Evolutionary conservation across 2,797 vertebrate genomes (phyloP).

Genomic region (Sebastes kiyomatsui): DNA sequence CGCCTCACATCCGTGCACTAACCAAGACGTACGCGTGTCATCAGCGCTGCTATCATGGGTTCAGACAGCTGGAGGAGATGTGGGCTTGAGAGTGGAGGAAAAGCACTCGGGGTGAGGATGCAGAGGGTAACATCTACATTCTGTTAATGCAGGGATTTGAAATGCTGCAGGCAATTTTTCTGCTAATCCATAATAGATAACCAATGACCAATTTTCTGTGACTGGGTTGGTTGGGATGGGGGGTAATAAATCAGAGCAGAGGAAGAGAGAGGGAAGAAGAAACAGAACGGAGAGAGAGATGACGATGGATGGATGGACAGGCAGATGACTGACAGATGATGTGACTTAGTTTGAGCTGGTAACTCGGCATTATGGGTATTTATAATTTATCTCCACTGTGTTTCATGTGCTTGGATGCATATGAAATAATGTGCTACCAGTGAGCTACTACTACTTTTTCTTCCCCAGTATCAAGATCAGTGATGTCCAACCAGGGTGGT

Average conservation of each 20-base stretch:
- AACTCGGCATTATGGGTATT: background rate
- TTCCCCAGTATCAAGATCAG: background rate
- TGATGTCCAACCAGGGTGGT: background rate
- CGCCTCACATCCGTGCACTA: constrained; percentile 8
- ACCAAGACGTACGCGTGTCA: constrained; percentile 24
- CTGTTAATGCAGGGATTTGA: constrained; percentile 4
- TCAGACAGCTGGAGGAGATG: constrained; percentile 30
- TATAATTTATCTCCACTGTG: background rate
- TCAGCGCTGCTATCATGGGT: background rate
- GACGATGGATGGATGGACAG: background rate
- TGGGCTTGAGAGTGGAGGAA: background rate
- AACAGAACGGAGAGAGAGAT: background rate
- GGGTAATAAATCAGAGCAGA: background rate
- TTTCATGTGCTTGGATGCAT: background rate
- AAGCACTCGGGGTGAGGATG: background rate
- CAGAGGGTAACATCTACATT: background rate
- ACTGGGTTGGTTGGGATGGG: background rate
- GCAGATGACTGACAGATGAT: background rate
- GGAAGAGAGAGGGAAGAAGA: background rate
- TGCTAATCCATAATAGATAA: constrained; percentile 44
- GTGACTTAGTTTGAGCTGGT: background rate
- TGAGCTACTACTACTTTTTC: background rate
- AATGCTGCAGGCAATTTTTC: constrained; percentile 30
- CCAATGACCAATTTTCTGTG: background rate
- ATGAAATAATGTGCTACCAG: background rate